Evolutionary conservation across 1,140 invertebrate species (phyloP).

Genomic region (Lordiphosa stackelbergi): DNA sequence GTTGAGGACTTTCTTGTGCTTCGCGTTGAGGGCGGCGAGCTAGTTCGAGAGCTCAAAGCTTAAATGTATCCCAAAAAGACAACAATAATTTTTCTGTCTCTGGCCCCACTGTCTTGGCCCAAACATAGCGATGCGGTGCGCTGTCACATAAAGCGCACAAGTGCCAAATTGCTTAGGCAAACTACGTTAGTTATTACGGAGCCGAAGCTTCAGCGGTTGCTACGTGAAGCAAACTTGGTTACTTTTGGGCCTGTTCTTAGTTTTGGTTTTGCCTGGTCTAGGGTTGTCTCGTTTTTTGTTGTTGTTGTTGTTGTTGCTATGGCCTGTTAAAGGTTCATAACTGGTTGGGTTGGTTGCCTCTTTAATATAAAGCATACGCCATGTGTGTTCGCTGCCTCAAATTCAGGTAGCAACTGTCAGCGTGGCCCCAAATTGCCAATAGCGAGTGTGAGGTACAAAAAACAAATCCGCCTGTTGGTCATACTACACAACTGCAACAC

Average conservation of each 20-base stretch:
- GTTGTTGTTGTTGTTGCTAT: conserved; percentile 36
- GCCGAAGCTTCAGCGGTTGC: conserved; percentile 30
- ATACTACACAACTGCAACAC: neutral
- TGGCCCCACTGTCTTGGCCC: conserved; percentile 22
- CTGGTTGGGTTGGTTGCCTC: conserved; percentile 12
- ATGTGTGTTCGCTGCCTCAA: conserved; percentile 16
- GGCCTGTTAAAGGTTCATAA: conserved; percentile 55
- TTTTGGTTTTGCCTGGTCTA: conserved; percentile 6
- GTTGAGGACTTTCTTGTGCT: too few species aligned
- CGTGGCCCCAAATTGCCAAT: conserved; percentile 10
- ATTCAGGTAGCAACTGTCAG: conserved; percentile 12
- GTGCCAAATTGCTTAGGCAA: conserved; percentile 67
- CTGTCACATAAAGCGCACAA: conserved; percentile 55
- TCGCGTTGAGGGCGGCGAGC: too few species aligned
- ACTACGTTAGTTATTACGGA: conserved; percentile 65
- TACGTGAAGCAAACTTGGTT: conserved; percentile 30
- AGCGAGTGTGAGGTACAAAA: conserved; percentile 7
- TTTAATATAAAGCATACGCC: conserved; percentile 42
- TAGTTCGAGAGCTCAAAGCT: too few species aligned
- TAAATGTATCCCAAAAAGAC: too few species aligned
- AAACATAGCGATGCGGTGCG: neutral
- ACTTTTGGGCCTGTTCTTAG: conserved; percentile 8
- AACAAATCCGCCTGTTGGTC: conserved; percentile 16
- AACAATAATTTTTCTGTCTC: too few species aligned
- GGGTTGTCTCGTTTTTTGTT: conserved; percentile 5